Evolutionary conservation across 2,797 vertebrate genomes (phyloP).

Genomic region (Babyrousa celebensis): DNA sequence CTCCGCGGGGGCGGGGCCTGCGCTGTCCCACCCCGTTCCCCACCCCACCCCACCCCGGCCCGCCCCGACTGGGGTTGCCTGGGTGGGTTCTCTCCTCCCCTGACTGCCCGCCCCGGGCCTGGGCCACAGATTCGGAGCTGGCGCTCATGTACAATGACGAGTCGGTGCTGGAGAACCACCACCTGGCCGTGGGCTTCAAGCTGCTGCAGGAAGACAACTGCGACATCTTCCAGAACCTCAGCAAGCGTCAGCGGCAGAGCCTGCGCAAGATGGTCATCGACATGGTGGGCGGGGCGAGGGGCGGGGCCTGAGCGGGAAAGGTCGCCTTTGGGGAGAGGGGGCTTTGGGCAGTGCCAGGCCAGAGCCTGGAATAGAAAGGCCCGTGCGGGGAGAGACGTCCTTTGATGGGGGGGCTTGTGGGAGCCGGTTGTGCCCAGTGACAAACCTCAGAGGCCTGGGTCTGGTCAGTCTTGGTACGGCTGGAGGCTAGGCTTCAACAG

Average conservation of each 20-base stretch:
- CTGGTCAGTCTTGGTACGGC: not conserved
- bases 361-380: not conserved
- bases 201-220: conserved; percentile 98
- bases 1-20: not conserved
- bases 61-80: not conserved
- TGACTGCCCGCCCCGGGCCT: not conserved
- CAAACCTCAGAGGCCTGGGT: not conserved
- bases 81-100: not conserved
- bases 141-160: conserved; percentile 98
- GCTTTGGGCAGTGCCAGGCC: not conserved
- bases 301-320: not conserved
- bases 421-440: not conserved
- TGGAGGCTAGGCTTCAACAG: fast-evolving
- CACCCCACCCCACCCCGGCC: too few relatives aligned
- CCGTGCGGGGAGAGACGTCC: not conserved
- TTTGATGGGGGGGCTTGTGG: not conserved
- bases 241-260: conserved; percentile 96
- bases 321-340: not conserved
- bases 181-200: conserved; percentile 98
- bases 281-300: conserved; percentile 91
- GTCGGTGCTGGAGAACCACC: conserved; percentile 98
- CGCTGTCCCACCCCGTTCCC: too few relatives aligned
- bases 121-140: conserved; percentile 95
- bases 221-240: conserved; percentile 98
- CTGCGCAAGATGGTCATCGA: conserved; percentile 98